Evolutionary conservation across 2,888 invertebrate genomes (phyloP), one percentile per base, ranked within the genome.

Genomic region (Rhagophthalmus giganteus): DNA sequence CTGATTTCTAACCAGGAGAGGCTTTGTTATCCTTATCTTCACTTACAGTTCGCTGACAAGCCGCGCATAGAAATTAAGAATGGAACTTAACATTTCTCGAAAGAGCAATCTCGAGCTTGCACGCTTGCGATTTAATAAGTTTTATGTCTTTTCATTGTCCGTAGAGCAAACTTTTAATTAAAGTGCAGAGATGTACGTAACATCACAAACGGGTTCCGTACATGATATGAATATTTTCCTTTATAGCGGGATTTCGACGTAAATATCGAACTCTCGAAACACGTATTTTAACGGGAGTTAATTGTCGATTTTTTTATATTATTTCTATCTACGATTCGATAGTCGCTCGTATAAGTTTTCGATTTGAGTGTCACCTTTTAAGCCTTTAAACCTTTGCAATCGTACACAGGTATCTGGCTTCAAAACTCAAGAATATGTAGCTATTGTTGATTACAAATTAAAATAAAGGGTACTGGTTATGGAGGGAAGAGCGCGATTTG

Each of bases 21-120:
- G 27, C 38, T 20, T 35, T 39, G 37, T 47, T n/a, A 33, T 50
- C 31, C 28, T 50, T 50, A 49, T 49, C 49, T 41, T 24, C 25
- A 20, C 32, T 49, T 38, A 50, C 62, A 63, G 61, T 60, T 64
- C 55, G 47, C 57, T 55, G 59, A 62, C 65, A 61, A 51, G 55
- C 52, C 57, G 52, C 55, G 65, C 64, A 65, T 66, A 67, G 63
- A 64, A 68, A 68, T 67, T 63, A 66, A 67, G 62, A 52, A 47
- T 52, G 53, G 13, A 58, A 60, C 63, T 63, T 58, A 65, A 44
- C 58, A 66, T 68, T 67, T 68, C 69, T 65, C 64, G 60, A 67
- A 66, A 68, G 67, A 64, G 64, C 70, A 70, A 70, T 70, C 68
- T 68, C 57, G 61, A 62, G 65, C 39, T 62, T 64, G 69, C 67